Conservation (phyloP, 2,797 vertebrate genomes). For the Alcedo quadribrachys region DNA sequence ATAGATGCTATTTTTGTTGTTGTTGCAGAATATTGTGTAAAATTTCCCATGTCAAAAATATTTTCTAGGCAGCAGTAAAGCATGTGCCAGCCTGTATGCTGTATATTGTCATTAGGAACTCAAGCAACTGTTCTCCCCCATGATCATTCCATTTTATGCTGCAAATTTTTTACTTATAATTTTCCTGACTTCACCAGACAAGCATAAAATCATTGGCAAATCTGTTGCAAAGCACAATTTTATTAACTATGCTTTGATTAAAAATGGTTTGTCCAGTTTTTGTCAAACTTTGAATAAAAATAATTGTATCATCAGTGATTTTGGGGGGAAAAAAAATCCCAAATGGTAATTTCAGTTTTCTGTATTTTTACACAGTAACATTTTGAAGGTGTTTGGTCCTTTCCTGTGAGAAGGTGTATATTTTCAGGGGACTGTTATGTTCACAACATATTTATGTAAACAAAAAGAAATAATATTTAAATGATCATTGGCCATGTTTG, state of each 20-base stretch:
- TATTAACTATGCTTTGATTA: not conserved
- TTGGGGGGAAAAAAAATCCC: rapidly evolving
- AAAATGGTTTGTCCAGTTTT: not conserved
- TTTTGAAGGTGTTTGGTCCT: not conserved
- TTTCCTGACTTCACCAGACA: not conserved
- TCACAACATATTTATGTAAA: not conserved
- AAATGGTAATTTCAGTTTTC: not conserved
- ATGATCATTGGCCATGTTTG: not conserved
- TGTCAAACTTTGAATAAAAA: not conserved
- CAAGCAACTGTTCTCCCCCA: not conserved
- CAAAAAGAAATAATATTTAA: not conserved
- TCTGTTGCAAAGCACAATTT: not conserved
- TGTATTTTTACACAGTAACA: not conserved
- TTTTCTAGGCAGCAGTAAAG: not conserved
- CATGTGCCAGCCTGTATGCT: not conserved
- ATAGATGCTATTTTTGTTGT: not conserved
- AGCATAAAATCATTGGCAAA: not conserved
- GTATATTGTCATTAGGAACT: not conserved
- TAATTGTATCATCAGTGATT: not conserved
- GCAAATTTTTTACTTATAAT: not conserved
- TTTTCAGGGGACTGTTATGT: not conserved
- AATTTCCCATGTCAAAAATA: not conserved
- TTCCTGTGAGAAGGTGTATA: not conserved
- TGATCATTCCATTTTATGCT: not conserved
- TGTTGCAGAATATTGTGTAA: not conserved